These are phyloP conservation scores for Chesias legatella DNA, from an alignment of 2,888 invertebrate genomes.

Conservation along the genomic window DNA sequence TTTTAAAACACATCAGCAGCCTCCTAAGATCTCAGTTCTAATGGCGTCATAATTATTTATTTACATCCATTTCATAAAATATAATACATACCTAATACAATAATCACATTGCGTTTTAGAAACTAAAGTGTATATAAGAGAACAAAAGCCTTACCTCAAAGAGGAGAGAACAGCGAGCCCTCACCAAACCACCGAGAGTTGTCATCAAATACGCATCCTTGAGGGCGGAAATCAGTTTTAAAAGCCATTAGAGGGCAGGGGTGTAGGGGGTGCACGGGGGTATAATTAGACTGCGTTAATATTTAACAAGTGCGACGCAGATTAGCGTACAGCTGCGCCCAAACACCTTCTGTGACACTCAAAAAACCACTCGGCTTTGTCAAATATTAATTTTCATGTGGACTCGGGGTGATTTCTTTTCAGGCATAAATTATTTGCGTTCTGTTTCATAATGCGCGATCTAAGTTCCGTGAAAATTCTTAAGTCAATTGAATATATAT, in stretches of 20 bases:
- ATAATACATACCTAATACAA: too few species aligned
- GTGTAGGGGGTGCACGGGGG: conserved; percentile 44
- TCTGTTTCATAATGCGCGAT: too few species aligned
- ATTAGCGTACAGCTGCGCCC: conserved; percentile 74
- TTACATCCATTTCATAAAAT: too few species aligned
- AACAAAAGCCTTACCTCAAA: conserved; percentile 14
- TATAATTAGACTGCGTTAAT: conserved; percentile 79
- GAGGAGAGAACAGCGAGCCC: conserved; percentile 35
- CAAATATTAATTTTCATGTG: conserved; percentile 73
- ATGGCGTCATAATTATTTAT: too few species aligned
- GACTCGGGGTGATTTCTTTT: too few species aligned
- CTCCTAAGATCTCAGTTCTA: too few species aligned
- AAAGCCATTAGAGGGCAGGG: conserved; percentile 73
- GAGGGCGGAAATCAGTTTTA: conserved; percentile 78
- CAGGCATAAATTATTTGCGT: too few species aligned
- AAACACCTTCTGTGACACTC: conserved; percentile 63
- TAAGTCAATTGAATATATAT: too few species aligned
- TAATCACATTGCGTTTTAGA: too few species aligned
- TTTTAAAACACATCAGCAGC: too few species aligned
- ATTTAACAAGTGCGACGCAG: conserved; percentile 78
- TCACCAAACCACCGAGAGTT: conserved; percentile 62
- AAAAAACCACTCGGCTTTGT: conserved; percentile 69
- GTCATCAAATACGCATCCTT: conserved; percentile 80
- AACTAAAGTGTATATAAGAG: conserved; percentile 1
- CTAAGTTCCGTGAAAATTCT: too few species aligned